Base-by-base conservation (phyloP, 1,140 invertebrate species). In the Conus betulinus region DNA sequence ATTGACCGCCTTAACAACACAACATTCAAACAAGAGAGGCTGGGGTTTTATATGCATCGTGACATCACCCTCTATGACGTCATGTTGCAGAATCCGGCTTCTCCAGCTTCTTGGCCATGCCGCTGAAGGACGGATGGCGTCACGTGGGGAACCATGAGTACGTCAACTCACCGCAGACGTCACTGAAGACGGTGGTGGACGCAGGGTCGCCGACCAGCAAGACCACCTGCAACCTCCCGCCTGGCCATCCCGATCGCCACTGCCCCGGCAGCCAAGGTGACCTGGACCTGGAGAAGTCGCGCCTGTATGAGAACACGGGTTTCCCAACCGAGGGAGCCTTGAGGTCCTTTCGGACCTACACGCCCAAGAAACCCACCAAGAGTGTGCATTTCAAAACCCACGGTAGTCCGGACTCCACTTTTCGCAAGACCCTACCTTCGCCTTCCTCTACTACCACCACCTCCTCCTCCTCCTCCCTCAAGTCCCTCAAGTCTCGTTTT, bases 31-130 rank as follows among this genome's bases (percentile, higher is more conserved):
- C 39, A 39, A 39, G 39, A 39, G 39, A 39, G 39, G 39, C 3
- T 1, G 39, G 39, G 39, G n/a, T n/a, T 39, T 3, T 39, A 39
- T 39, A 39, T 39, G 39, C 39, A 39, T 39, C 39, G 39, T 39
- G 39, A 39, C 39, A 39, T 39, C 39, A 39, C 39, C 39, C 39
- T 39, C 39, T 39, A 39, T 39, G 39, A 39, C 60, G 60, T 52
- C 39, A 39, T 39, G 39, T 39, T 7, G n/a, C 85, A 87, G 85
- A 87, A 20, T 87, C 85, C 20, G 85, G 85, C 15, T 87, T 87
- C 71, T 78, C 85, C 85, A 87, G 85, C 27, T 87, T 87, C 53
- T 52, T 87, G 74, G 85, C 85, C 85, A 87, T 87, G 85, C 85
- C 85, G 1, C 52, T 78, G 23, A 87, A 87, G 23, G 85, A 87